phyloP scores from a whole-genome alignment of 2,113 vertebrate genomes.

The Eurystomus gularis region DNA sequence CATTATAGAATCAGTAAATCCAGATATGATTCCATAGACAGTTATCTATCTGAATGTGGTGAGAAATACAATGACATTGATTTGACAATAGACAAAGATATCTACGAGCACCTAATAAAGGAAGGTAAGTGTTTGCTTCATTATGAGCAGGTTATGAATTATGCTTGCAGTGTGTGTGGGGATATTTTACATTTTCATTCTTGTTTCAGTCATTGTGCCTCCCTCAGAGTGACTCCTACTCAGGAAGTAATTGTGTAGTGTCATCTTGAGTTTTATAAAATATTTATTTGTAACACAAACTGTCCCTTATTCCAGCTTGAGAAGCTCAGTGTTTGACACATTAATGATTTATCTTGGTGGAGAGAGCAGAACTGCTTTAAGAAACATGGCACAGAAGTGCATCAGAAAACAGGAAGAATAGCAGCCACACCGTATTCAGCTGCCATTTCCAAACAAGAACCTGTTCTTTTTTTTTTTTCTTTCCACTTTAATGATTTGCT shows the following conservation, averaged over 20 bases:
- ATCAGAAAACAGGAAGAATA: not conserved
- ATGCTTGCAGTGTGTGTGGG: conserved; percentile 41
- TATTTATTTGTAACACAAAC: not conserved
- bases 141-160: conserved; percentile 27
- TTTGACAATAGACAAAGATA: conserved; percentile 91
- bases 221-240: not conserved
- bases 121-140: conserved; percentile 81
- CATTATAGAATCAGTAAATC: conserved; percentile 97
- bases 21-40: conserved; percentile 98
- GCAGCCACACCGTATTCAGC: not conserved
- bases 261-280: not conserved
- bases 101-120: conserved; percentile 87
- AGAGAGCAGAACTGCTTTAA: not conserved
- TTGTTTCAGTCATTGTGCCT: not conserved
- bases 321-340: not conserved
- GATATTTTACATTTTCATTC: not conserved
- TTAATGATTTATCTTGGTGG: not conserved
- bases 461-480: not conserved
- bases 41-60: conserved; percentile 93
- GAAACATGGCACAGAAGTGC: not conserved
- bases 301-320: not conserved
- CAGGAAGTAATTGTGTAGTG: not conserved
- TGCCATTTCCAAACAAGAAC: not conserved
- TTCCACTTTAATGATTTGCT: conserved; percentile 10
- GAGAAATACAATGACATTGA: conserved; percentile 99